These are phyloP conservation scores for Grammomys dolichurus DNA, from an alignment of 2,113 vertebrate species.

Conservation along the genomic window DNA sequence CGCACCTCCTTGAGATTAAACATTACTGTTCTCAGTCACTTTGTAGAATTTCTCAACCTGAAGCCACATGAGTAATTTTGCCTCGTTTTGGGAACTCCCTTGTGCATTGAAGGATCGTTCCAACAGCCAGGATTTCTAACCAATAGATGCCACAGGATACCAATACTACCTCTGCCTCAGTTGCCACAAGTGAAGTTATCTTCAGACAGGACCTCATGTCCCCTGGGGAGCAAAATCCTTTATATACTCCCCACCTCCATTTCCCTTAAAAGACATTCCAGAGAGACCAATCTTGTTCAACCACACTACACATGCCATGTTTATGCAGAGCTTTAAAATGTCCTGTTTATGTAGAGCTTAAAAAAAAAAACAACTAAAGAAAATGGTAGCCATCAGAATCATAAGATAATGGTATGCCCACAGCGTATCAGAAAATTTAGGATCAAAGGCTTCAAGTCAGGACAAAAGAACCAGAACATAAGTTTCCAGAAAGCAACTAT, in stretches of 20 bases:
- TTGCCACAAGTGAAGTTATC: not conserved
- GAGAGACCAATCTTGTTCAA: not conserved
- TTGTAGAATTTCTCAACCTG: not conserved
- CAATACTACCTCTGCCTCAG: not conserved
- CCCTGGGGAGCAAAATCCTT: not conserved
- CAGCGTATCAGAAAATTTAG: conserved; percentile 22
- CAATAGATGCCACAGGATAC: not conserved
- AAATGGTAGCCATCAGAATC: not conserved
- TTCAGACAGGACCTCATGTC: not conserved
- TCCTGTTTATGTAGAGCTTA: not conserved
- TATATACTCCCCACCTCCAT: too few species aligned
- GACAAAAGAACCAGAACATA: conserved; percentile 6
- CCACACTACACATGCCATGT: not conserved
- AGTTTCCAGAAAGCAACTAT: not conserved
- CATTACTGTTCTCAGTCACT: not conserved
- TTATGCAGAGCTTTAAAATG: conserved; percentile 14
- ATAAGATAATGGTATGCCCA: conserved; percentile 3
- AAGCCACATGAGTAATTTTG: not conserved
- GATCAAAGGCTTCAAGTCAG: conserved; percentile 24
- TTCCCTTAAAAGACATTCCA: not conserved
- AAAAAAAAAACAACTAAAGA: not conserved
- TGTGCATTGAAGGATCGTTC: rapidly evolving
- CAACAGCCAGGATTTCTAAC: not conserved
- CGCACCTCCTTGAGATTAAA: not conserved
- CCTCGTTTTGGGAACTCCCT: not conserved